Base-by-base conservation (phyloP, 2,797 vertebrate species). In the Protonibea diacanthus region DNA sequence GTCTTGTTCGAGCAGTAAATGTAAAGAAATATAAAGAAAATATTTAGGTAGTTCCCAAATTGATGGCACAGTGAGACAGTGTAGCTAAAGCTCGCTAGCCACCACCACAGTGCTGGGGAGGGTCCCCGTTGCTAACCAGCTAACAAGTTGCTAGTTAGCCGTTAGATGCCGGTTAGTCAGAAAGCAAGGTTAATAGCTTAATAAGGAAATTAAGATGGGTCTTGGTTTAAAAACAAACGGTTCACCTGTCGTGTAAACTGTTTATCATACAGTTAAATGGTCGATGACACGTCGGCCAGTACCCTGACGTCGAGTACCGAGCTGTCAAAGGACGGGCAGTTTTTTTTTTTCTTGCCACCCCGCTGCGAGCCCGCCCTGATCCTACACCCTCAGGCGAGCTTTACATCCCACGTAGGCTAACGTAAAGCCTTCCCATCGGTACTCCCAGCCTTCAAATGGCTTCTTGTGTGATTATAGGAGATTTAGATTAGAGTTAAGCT, bases 321-420 rank as follows among this genome's bases (percentile, higher is more conserved):
- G 82, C 91, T 93, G 93, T 93, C 91, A 93, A 42, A 77, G 44
- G 38, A 6, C 21, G 2, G 75, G 14, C 52, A 23, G 51, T 18
- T 0, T 17, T 0, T 10, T 21, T 0, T 17, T 0, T 10, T 21
- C 5, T 10, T 1, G 29, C 60, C 21, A 21, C 11, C 52, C 70
- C 70, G 84, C 33, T 14, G 20, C 5, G 0, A 13, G 1, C 1
- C 0, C 27, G 12, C 83, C 86, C 84, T 47, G 29, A 56, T 3
- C 0, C 1, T 0, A 0, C 1, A 5, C 2, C 71, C 0, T 60
- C 23, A 89, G 85, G 85, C 15, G 38, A 48, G 0, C 1, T 12
- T 12, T 29, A 1, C 5, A 8, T 38, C 38, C 70, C 52, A 55
- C 56, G 6, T 66, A 45, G 8, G 4, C 21, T 2, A 10, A 15